Percentiles rank a stretch among this genome's conserved stretches.
Evolutionary conservation across 2,888 invertebrate species (phyloP).

Genomic region (Nephrotoma guestfalica): DNA sequence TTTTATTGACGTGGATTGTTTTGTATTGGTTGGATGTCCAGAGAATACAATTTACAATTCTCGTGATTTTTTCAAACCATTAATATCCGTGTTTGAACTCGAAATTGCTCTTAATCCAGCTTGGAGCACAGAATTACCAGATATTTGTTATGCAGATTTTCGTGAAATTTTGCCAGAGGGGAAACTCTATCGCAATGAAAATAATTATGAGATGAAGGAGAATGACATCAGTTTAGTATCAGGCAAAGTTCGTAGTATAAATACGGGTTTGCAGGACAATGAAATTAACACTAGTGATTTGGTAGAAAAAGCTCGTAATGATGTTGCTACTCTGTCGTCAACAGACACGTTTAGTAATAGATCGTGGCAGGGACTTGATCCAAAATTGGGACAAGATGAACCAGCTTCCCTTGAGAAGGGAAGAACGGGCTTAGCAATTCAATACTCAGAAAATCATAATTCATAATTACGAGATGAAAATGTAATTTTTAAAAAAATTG

Average conservation of each 20-base stretch:
- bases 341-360: constrained; percentile 35
- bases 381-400: constrained; percentile 57
- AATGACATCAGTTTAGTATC: constrained; percentile 62
- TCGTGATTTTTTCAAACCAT: constrained; percentile 76
- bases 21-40: constrained; percentile 82
- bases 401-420: constrained; percentile 55
- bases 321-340: constrained; percentile 18
- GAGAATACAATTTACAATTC: constrained; percentile 75
- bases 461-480: constrained; percentile 6
- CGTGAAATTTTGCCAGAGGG: constrained; percentile 54
- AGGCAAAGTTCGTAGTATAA: constrained; percentile 45
- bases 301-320: constrained; percentile 20
- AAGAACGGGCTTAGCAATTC: constrained; percentile 57
- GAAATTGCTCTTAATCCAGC: constrained; percentile 63
- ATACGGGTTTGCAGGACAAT: background rate
- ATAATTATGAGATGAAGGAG: constrained; percentile 29
- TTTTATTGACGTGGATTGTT: constrained; percentile 78
- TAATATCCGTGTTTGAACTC: constrained; percentile 84
- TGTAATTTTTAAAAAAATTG: background rate
- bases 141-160: constrained; percentile 57
- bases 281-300: background rate
- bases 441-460: constrained; percentile 43
- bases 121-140: constrained; percentile 35
- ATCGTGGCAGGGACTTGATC: constrained; percentile 79
- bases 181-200: constrained; percentile 34